Evolutionary conservation across 2,888 invertebrate genomes (phyloP).

Genomic region (Sphaerophoria rueppellii): DNA sequence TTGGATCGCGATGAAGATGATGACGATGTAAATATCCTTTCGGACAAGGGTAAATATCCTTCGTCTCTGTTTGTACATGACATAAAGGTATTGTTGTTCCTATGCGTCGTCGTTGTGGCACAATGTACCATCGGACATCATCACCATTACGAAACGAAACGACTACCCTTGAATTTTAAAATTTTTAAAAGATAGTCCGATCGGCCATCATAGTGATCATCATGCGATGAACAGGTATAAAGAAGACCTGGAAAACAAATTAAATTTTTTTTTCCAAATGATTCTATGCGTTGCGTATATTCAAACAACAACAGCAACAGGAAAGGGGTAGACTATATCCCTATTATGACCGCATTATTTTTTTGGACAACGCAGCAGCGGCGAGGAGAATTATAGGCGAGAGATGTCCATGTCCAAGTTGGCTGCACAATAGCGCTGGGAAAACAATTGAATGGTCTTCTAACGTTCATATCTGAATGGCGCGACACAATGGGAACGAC

Average conservation of each 20-base stretch:
- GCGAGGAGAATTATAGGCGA: constrained; percentile 76
- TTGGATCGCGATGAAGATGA: background rate
- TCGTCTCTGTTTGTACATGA: constrained; percentile 17
- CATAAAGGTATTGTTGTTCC: constrained; percentile 33
- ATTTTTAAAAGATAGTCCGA: constrained; percentile 35
- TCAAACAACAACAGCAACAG: constrained; percentile 25
- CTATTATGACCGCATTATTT: constrained; percentile 75
- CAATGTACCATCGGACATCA: constrained; percentile 70
- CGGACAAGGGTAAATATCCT: constrained; percentile 67
- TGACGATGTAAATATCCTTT: constrained; percentile 64
- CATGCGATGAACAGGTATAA: constrained; percentile 48
- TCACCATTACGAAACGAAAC: background rate
- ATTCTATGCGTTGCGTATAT: constrained; percentile 55
- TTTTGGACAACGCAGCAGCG: constrained; percentile 74
- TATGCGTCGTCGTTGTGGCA: background rate
- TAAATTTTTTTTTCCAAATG: constrained; percentile 44
- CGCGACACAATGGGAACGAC: constrained; percentile 50
- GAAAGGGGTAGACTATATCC: constrained; percentile 69
- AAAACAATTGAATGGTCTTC: constrained; percentile 74
- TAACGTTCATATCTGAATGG: constrained; percentile 76
- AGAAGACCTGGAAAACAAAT: constrained; percentile 69
- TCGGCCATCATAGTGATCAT: constrained; percentile 55
- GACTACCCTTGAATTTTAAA: constrained; percentile 14
- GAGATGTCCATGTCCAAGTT: constrained; percentile 79
- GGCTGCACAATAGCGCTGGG: constrained; percentile 78